Evolutionary conservation across 2,888 invertebrate genomes (phyloP).

Genomic region (Leucozona laternaria): DNA sequence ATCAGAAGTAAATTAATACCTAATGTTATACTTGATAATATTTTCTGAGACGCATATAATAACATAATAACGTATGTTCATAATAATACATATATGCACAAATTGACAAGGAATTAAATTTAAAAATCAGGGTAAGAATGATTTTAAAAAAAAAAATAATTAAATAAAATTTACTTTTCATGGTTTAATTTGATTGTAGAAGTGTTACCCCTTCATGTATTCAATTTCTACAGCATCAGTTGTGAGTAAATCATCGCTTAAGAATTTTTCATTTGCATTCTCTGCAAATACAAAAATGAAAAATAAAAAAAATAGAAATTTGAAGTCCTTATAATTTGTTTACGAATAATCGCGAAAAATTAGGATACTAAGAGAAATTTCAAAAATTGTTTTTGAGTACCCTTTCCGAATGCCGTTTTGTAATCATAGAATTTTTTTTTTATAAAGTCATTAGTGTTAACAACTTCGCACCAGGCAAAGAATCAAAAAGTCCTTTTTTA

Average conservation of each 20-base stretch:
- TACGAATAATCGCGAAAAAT: background rate
- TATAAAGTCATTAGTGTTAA: background rate
- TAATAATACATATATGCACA: background rate
- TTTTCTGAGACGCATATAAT: background rate
- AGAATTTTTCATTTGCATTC: constrained; percentile 72
- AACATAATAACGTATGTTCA: background rate
- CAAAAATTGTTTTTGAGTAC: background rate
- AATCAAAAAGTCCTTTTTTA: background rate
- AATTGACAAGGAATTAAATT: background rate
- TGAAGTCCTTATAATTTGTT: background rate
- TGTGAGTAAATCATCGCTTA: constrained; percentile 73
- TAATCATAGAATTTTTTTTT: background rate
- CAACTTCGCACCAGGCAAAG: background rate
- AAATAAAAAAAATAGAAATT: background rate
- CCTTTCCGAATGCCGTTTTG: background rate
- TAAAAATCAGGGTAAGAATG: background rate
- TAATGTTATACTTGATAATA: background rate
- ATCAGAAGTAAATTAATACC: background rate
- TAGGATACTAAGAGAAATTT: background rate
- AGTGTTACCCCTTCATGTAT: constrained; percentile 72
- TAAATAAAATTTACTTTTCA: constrained; percentile 33
- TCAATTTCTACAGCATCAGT: constrained; percentile 74
- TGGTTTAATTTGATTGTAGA: constrained; percentile 43
- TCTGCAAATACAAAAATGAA: constrained; percentile 64
- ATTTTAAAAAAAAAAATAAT: constrained; percentile 19